A percentile compares a stretch with the other conserved stretches of the same genome.
phyloP scores from a whole-genome alignment of 1,140 invertebrate species.

The Vollenhovia emeryi region DNA sequence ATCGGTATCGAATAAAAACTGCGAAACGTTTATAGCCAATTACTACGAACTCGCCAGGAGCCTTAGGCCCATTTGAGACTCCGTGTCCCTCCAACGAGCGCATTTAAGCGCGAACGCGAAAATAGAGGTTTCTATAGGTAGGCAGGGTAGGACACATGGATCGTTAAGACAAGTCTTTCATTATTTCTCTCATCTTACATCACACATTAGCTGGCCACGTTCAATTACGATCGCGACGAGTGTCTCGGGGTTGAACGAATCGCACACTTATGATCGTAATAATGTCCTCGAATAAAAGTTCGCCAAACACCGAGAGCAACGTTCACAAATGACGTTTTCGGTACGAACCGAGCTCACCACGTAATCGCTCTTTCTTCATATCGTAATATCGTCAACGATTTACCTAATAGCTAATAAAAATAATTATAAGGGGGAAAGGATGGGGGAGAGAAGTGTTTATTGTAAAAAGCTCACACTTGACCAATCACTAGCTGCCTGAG shows the following conservation, averaged over 20 bases:
- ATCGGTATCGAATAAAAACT: constrained; percentile 52
- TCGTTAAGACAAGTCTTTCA: constrained; percentile 68
- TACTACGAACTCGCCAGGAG: constrained; percentile 79
- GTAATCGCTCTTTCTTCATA: constrained; percentile 69
- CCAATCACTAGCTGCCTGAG: constrained; percentile 83
- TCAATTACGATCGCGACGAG: constrained; percentile 35
- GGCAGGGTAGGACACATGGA: constrained; percentile 58
- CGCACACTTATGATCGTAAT: background rate
- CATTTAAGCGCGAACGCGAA: constrained; percentile 34
- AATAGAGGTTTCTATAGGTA: constrained; percentile 63
- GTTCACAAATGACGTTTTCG: background rate
- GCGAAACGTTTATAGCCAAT: constrained; percentile 74
- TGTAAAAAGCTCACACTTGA: constrained; percentile 79
- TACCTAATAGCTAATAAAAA: constrained; percentile 55
- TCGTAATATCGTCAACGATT: constrained; percentile 73
- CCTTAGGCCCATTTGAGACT: constrained; percentile 77
- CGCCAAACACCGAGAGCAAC: constrained; percentile 22
- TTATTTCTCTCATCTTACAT: constrained; percentile 63
- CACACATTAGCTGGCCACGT: constrained; percentile 43
- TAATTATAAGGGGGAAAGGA: constrained; percentile 25
- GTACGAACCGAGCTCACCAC: constrained; percentile 49
- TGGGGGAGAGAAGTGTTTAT: constrained; percentile 54
- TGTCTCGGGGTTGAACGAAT: constrained; percentile 31
- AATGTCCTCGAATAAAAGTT: constrained; percentile 3
- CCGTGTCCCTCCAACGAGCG: constrained; percentile 79